Conservation (phyloP, 1,140 invertebrate genomes). For the Aphelinus atriplicis region DNA sequence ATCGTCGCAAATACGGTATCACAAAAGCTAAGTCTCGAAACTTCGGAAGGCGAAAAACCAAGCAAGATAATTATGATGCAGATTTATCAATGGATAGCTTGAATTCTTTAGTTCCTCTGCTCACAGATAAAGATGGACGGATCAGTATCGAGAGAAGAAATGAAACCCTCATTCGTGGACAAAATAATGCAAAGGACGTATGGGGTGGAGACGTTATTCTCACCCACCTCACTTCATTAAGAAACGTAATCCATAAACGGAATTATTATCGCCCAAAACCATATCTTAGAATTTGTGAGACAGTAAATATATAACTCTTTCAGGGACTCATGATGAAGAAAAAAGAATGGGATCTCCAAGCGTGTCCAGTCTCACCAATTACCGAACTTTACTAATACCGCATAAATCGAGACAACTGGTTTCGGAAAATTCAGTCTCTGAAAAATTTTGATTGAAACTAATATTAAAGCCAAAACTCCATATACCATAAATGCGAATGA, state of each 20-base stretch:
- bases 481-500: no score
- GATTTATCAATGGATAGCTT: slow-evolving; percentile 60
- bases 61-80: slow-evolving; percentile 54
- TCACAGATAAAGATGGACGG: slow-evolving; percentile 53
- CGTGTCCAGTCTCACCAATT: slow-evolving; percentile 55
- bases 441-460: no score
- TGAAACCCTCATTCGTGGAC: slow-evolving; percentile 6
- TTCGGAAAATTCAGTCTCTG: no score
- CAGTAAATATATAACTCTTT: slow-evolving; percentile 29
- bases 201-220: slow-evolving; percentile 60
- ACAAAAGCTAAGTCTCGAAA: slow-evolving; percentile 51
- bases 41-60: slow-evolving; percentile 44
- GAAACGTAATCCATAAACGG: slow-evolving; percentile 51
- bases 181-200: slow-evolving; percentile 40
- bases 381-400: slow-evolving; percentile 51
- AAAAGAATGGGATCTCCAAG: slow-evolving; percentile 61
- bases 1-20: slow-evolving; percentile 51
- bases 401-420: neutral
- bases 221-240: slow-evolving; percentile 56
- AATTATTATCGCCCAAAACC: no score
- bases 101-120: slow-evolving; percentile 55
- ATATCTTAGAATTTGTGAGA: no score
- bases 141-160: slow-evolving; percentile 46
- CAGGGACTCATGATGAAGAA: slow-evolving; percentile 63
- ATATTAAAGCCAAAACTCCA: no score